Evolutionary conservation across 2,113 vertebrate genomes (phyloP).

Genomic region (Callionymus lyra): DNA sequence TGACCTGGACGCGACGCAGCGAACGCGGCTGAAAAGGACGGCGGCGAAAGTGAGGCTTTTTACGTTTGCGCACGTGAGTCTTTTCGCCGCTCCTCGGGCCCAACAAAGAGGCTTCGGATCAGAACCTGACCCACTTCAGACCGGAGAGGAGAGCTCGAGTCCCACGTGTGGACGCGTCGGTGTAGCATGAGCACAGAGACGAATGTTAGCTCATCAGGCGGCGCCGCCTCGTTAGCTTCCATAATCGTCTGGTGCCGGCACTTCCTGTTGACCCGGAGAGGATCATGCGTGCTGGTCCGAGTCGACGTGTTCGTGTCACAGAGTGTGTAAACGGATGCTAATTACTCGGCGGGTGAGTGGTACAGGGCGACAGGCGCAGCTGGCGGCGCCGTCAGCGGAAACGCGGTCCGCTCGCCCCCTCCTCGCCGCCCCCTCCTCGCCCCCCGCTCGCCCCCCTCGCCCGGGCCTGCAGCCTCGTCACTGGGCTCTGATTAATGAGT

Average conservation of each 20-base stretch:
- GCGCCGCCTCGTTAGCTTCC: too few species aligned
- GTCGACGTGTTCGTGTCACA: slow-evolving; percentile 6
- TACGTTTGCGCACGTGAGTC: neutral
- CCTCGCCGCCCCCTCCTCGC: slow-evolving; percentile 3
- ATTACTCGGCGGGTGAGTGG: slow-evolving; percentile 48
- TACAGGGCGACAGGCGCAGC: slow-evolving; percentile 56
- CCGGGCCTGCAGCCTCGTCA: slow-evolving; percentile 41
- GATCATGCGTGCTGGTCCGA: neutral
- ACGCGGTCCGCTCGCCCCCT: slow-evolving; percentile 12
- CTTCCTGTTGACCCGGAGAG: too few species aligned
- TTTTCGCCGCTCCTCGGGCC: neutral
- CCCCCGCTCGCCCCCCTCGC: slow-evolving; percentile 1
- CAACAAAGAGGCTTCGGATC: neutral
- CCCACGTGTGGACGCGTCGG: too few species aligned
- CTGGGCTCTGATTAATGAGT: slow-evolving; percentile 52
- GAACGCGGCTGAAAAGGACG: slow-evolving; percentile 47
- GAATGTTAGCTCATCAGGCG: too few species aligned
- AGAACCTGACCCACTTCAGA: too few species aligned
- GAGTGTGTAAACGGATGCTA: slow-evolving; percentile 28
- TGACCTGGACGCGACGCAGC: slow-evolving; percentile 62
- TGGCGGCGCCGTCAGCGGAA: slow-evolving; percentile 42
- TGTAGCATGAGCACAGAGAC: too few species aligned
- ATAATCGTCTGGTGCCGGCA: too few species aligned
- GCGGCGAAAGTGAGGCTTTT: slow-evolving; percentile 19
- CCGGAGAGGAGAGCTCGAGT: too few species aligned